Conservation (phyloP, 2,888 invertebrate genomes). For the Pyrocoelia pectoralis region DNA sequence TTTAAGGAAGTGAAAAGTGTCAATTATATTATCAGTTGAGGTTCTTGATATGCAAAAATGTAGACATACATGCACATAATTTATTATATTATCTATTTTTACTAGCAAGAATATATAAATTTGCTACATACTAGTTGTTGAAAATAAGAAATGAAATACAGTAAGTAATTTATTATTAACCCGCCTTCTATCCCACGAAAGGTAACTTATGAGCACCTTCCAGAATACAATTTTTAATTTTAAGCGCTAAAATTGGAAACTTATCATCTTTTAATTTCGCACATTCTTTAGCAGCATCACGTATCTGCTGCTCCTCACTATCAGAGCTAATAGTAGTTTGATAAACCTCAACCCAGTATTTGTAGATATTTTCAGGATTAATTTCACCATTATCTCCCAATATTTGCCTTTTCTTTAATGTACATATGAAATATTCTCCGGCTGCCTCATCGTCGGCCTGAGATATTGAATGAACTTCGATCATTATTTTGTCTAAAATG, state of each 20-base stretch:
- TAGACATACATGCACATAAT: too few species aligned
- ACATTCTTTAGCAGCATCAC: background rate
- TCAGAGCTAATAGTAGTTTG: background rate
- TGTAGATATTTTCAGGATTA: background rate
- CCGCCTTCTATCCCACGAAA: too few species aligned
- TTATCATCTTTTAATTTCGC: background rate
- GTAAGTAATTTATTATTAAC: too few species aligned
- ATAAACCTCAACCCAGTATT: background rate
- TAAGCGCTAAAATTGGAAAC: background rate
- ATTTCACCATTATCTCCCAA: background rate
- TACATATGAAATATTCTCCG: background rate
- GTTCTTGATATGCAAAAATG: too few species aligned
- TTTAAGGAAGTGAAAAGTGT: too few species aligned
- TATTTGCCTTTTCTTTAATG: background rate
- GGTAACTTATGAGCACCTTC: background rate
- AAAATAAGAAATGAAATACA: too few species aligned
- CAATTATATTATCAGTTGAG: too few species aligned
- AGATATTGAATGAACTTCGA: background rate
- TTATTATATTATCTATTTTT: too few species aligned
- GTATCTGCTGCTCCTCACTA: background rate
- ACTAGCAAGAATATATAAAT: too few species aligned
- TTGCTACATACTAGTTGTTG: too few species aligned
- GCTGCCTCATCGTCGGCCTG: background rate
- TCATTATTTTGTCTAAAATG: background rate
- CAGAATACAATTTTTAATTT: background rate